Evolutionary conservation across 2,113 vertebrate species (phyloP).

Genomic region (Delphinapterus leucas): DNA sequence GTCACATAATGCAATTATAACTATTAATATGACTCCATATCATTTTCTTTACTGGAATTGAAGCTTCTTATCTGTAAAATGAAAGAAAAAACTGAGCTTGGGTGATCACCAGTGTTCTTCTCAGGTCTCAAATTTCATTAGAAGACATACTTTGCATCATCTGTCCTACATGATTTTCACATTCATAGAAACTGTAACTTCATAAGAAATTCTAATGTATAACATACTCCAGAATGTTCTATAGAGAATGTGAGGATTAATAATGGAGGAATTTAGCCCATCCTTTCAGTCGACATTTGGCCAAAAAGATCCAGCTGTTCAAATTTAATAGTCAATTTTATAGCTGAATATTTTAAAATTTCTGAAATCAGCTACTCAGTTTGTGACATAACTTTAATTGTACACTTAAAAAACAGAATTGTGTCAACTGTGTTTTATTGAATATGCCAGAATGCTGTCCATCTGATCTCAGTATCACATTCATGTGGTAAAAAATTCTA

Average conservation of each 20-base stretch:
- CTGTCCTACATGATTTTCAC: neutral
- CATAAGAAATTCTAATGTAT: neutral
- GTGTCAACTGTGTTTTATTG: neutral
- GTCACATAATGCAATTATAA: neutral
- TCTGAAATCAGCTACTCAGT: neutral
- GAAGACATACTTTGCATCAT: neutral
- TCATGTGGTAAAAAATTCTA: neutral
- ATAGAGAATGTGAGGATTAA: neutral
- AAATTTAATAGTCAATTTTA: slow-evolving; percentile 19
- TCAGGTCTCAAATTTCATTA: neutral
- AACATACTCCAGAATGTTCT: neutral
- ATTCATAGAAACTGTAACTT: neutral
- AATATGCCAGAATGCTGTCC: neutral
- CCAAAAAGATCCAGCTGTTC: neutral
- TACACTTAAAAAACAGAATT: neutral
- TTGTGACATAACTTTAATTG: neutral
- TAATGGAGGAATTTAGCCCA: neutral
- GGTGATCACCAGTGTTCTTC: neutral
- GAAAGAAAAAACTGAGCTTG: neutral
- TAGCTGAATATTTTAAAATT: neutral
- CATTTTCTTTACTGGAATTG: neutral
- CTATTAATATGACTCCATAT: neutral
- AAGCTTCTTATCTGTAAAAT: neutral
- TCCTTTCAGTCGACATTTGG: neutral
- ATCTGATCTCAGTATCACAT: neutral